phyloP scores from a whole-genome alignment of 2,888 invertebrate genomes.

The Melanotus villosus region DNA sequence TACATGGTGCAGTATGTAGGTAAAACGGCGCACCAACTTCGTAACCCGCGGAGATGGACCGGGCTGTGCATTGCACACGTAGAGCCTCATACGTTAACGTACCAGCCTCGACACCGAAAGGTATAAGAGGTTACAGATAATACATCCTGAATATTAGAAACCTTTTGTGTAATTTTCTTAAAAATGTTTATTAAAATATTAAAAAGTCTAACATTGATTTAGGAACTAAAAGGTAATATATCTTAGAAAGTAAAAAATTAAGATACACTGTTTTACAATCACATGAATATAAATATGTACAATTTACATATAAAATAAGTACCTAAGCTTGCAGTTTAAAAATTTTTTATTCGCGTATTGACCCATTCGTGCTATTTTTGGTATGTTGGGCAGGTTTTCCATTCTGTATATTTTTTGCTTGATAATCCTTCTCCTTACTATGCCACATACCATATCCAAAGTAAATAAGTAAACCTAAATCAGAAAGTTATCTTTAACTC shows the following conservation, averaged over 20 bases:
- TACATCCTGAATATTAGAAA: no score
- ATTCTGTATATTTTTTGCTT: not conserved
- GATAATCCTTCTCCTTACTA: constrained; percentile 68
- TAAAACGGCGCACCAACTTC: no score
- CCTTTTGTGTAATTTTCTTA: no score
- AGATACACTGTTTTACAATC: not conserved
- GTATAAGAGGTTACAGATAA: no score
- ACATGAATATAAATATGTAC: not conserved
- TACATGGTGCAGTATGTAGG: no score
- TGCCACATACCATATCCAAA: constrained; percentile 81
- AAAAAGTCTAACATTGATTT: not conserved
- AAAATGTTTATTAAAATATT: not conserved
- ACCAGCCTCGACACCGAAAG: no score
- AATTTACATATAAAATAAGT: not conserved
- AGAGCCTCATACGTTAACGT: no score
- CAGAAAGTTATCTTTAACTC: not conserved
- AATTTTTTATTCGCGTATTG: not conserved
- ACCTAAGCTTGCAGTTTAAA: not conserved
- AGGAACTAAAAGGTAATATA: constrained; percentile 4
- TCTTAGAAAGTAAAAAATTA: not conserved
- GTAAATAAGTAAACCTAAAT: constrained; percentile 80
- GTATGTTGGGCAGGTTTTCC: not conserved
- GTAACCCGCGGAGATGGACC: no score
- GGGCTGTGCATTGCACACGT: no score
- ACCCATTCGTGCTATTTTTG: not conserved